These are phyloP conservation scores for Sebastes ruberrimus DNA, from an alignment of 2,797 vertebrate species.

Conservation along the genomic window DNA sequence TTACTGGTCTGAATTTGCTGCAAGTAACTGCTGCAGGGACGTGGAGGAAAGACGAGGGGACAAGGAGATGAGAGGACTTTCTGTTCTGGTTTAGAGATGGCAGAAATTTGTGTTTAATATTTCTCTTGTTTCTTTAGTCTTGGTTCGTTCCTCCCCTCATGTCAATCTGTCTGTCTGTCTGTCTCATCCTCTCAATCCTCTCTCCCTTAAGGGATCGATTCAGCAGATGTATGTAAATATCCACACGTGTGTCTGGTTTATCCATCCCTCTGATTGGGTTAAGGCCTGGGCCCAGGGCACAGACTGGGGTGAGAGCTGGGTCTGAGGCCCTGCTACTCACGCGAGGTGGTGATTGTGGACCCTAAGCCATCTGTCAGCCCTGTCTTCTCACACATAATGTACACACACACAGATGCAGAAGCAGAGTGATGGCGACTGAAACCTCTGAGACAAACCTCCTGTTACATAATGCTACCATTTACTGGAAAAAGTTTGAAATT, in stretches of 20 bases:
- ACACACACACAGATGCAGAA: slow-evolving; percentile 25
- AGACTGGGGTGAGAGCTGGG: slow-evolving; percentile 28
- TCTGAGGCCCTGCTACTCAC: slow-evolving; percentile 56
- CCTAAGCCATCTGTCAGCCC: slow-evolving; percentile 74
- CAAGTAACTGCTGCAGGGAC: slow-evolving; percentile 28
- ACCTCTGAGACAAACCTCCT: not conserved
- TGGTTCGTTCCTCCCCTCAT: slow-evolving; percentile 8
- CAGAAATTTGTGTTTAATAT: not conserved
- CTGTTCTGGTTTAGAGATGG: not conserved
- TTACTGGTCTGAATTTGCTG: slow-evolving; percentile 59
- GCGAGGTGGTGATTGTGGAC: slow-evolving; percentile 76
- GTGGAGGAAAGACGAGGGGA: slow-evolving; percentile 6
- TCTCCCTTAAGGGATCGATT: slow-evolving; percentile 43
- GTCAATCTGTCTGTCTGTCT: slow-evolving; percentile 23
- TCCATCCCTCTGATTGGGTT: slow-evolving; percentile 69
- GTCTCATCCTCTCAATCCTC: slow-evolving; percentile 31
- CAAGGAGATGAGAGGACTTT: not conserved
- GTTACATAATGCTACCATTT: slow-evolving; percentile 36
- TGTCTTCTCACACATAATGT: slow-evolving; percentile 39
- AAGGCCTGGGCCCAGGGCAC: slow-evolving; percentile 48
- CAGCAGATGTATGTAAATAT: slow-evolving; percentile 76
- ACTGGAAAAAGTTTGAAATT: not conserved
- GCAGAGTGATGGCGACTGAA: slow-evolving; percentile 18
- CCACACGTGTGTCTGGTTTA: slow-evolving; percentile 75
- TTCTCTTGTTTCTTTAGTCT: slow-evolving; percentile 12